These are phyloP conservation scores for Propithecus perrieri DNA, from an alignment of 2,797 vertebrate genomes.

Conservation along the genomic window DNA sequence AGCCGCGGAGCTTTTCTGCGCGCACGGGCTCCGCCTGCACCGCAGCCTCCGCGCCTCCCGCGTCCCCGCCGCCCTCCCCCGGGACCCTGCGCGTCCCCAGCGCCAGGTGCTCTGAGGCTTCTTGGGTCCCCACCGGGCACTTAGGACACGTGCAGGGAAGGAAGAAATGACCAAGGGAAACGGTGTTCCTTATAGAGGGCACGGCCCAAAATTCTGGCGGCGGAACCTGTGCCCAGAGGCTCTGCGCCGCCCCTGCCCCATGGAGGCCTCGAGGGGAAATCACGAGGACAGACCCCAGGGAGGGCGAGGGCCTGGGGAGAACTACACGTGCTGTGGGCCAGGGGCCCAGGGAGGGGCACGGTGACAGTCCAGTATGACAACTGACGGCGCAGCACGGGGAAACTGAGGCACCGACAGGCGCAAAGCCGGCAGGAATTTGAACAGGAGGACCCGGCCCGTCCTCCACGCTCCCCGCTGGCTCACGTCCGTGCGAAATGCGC, in stretches of 20 bases:
- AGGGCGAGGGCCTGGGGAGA: rapidly evolving
- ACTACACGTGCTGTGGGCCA: background rate
- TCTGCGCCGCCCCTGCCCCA: background rate
- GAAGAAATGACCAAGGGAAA: background rate
- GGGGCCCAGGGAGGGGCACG: background rate
- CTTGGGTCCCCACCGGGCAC: background rate
- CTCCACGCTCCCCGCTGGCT: background rate
- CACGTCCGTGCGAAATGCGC: too few relatives aligned
- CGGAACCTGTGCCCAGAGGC: background rate
- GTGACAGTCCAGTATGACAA: background rate
- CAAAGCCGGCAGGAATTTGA: background rate
- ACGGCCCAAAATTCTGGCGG: background rate
- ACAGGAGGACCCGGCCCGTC: too few relatives aligned
- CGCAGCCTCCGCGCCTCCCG: background rate
- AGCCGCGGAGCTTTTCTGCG: too few relatives aligned
- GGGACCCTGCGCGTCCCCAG: background rate
- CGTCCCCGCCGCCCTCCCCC: background rate
- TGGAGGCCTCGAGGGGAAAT: background rate
- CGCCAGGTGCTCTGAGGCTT: background rate
- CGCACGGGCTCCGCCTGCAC: rapidly evolving
- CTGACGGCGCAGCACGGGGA: background rate
- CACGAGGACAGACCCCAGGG: background rate
- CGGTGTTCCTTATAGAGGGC: too few relatives aligned
- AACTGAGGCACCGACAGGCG: background rate
- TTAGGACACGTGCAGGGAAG: background rate